phyloP scores from a whole-genome alignment of 2,888 invertebrate species.

The Agrotis exclamationis region DNA sequence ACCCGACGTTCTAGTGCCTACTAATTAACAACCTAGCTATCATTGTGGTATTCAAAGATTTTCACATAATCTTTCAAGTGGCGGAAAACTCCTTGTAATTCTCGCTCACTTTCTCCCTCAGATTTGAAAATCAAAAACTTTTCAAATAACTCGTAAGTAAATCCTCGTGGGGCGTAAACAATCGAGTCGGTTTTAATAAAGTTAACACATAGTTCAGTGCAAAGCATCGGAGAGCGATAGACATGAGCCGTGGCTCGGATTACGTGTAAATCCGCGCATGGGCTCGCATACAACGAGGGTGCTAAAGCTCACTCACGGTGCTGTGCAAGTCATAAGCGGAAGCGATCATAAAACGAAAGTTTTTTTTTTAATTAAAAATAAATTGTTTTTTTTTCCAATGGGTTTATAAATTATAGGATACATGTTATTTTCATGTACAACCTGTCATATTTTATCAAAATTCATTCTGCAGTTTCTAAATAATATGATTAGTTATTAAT shows the following conservation, averaged over 20 bases:
- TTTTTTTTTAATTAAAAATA: no score
- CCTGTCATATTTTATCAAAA: no score
- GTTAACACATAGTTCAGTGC: constrained; percentile 77
- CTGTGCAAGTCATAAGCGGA: constrained; percentile 61
- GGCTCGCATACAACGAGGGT: constrained; percentile 82
- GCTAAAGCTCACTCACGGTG: constrained; percentile 61
- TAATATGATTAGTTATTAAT: no score
- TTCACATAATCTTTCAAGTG: constrained; percentile 7
- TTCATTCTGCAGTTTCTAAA: no score
- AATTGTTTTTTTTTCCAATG: no score
- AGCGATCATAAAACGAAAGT: constrained; percentile 5
- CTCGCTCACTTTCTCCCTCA: background rate
- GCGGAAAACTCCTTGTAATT: background rate
- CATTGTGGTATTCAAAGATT: background rate
- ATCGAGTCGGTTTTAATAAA: constrained; percentile 84
- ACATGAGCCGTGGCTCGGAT: constrained; percentile 78
- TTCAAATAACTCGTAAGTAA: constrained; percentile 21
- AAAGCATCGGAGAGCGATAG: constrained; percentile 78
- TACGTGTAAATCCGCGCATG: constrained; percentile 86
- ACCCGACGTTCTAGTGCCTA: background rate
- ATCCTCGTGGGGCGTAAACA: constrained; percentile 49
- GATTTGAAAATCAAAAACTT: background rate
- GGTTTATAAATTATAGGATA: no score
- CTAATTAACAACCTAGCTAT: background rate
- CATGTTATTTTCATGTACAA: no score